Evolutionary conservation across 2,113 vertebrate species (phyloP).

Genomic region (Gila orcuttii): DNA sequence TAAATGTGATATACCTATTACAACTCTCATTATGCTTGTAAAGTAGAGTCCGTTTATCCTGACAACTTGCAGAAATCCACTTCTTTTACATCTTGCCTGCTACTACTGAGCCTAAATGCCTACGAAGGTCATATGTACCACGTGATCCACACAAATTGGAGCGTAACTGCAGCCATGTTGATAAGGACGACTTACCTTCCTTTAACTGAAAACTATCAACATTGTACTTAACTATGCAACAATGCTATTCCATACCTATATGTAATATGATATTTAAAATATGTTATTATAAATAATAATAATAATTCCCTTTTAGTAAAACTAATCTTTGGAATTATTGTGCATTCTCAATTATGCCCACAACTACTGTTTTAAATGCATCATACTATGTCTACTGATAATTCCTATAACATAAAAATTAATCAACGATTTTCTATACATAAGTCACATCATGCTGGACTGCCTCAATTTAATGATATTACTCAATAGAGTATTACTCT

Average conservation of each 20-base stretch:
- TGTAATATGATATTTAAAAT: not conserved
- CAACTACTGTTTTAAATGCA: not conserved
- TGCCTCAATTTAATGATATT: not conserved
- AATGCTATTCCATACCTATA: not conserved
- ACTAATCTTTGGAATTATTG: not conserved
- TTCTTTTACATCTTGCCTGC: not conserved
- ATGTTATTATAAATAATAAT: not conserved
- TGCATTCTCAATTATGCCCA: not conserved
- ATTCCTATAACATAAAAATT: not conserved
- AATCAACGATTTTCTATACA: not conserved
- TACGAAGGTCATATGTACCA: constrained; percentile 24
- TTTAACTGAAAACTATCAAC: not conserved
- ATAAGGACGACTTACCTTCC: constrained; percentile 17
- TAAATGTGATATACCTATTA: constrained; percentile 70
- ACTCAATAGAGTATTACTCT: not conserved
- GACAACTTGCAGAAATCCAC: not conserved
- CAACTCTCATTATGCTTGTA: constrained; percentile 68
- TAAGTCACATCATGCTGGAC: not conserved
- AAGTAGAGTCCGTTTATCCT: not conserved
- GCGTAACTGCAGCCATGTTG: constrained; percentile 38
- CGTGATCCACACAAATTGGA: constrained; percentile 6
- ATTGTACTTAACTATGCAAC: not conserved
- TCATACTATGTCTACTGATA: not conserved
- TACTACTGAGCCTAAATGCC: too few relatives aligned
- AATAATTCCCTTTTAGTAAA: not conserved